Conservation (phyloP, 2,113 vertebrate genomes). For the Hipposideros armiger region DNA sequence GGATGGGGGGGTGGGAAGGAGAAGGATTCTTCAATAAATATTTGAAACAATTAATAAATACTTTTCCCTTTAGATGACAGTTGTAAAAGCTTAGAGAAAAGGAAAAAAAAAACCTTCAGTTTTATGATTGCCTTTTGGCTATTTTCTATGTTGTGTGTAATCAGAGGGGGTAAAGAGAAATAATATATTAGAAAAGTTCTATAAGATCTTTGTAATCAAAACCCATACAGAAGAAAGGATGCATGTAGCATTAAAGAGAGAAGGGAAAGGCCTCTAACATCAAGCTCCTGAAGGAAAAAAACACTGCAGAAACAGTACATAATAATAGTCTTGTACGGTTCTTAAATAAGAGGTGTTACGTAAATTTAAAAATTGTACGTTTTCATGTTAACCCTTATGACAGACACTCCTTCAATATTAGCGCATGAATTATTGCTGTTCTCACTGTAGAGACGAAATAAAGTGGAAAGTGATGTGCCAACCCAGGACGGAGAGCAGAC, state of each 20-base stretch:
- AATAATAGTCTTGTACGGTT: not conserved
- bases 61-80: constrained; percentile 2
- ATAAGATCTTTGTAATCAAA: constrained; percentile 42
- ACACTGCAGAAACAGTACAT: not conserved
- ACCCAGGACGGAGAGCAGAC: not conserved
- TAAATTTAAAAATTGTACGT: not conserved
- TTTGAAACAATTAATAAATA: constrained; percentile 55
- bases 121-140: constrained; percentile 44
- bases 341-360: not conserved
- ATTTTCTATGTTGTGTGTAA: constrained; percentile 40
- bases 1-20: no score
- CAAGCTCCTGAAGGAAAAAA: constrained; percentile 44
- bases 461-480: not conserved
- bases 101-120: not conserved
- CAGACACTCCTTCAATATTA: not conserved
- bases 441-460: not conserved
- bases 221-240: not conserved
- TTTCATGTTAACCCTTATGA: not conserved
- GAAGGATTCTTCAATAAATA: constrained; percentile 41
- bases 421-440: not conserved
- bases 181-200: constrained; percentile 41
- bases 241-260: constrained; percentile 20
- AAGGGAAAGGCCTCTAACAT: constrained; percentile 27
- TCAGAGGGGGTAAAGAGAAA: not conserved
- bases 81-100: constrained; percentile 53